These are phyloP conservation scores for Probosciger aterrimus DNA, from an alignment of 2,113 vertebrate species.

Conservation along the genomic window DNA sequence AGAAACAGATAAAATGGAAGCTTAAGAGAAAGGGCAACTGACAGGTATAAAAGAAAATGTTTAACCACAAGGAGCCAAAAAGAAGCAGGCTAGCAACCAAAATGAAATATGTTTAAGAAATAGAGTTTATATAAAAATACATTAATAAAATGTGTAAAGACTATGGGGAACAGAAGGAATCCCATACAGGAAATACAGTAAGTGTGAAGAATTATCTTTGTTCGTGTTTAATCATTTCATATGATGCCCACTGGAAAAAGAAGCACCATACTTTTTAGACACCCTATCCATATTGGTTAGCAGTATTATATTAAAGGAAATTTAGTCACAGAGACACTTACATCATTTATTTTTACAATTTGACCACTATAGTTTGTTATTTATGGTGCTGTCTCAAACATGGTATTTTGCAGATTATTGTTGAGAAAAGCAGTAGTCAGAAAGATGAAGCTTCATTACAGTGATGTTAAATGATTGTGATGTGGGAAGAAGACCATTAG, in stretches of 20 bases:
- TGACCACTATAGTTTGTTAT: neutral
- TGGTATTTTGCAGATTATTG: neutral
- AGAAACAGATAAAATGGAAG: neutral
- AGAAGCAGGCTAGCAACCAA: neutral
- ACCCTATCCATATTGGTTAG: neutral
- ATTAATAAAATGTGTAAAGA: neutral
- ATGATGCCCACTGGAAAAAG: neutral
- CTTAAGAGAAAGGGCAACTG: neutral
- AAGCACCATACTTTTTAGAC: neutral
- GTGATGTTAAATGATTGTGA: neutral
- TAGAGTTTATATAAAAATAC: neutral
- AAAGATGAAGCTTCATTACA: neutral
- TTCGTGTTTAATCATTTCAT: neutral
- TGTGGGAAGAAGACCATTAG: neutral
- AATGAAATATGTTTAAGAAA: neutral
- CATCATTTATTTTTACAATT: slow-evolving; percentile 21
- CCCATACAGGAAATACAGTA: neutral
- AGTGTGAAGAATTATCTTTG: neutral
- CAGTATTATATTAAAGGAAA: neutral
- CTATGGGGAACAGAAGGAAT: neutral
- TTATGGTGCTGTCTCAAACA: neutral
- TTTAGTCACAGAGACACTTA: neutral
- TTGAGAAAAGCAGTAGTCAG: neutral
- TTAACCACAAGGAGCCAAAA: neutral
- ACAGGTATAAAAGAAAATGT: neutral